Evolutionary conservation across 30 jellyfish, hydroid and myxozoan genomes (phyloP), one percentile per base, ranked within the genome.

Genomic region (Aurelia aurita complex sp. Pacific): DNA sequence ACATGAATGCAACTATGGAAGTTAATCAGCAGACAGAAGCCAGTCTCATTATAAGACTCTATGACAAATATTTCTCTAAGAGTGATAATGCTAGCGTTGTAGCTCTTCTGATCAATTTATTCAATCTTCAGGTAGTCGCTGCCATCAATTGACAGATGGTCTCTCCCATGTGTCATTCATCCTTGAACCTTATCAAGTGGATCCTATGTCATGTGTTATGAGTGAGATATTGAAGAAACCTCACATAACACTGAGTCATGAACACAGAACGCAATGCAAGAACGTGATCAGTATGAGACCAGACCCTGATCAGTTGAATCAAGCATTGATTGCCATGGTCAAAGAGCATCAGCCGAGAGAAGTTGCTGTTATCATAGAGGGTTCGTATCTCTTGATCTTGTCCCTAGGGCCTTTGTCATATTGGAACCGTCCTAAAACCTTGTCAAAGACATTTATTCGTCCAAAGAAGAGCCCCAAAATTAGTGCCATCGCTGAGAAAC

Each of bases 221-320:
- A 81, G 97, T 61, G 97, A 88, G 62, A 64, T 81, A 43, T 62
- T 88, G 69, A 88, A 69, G 15, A 86, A 77, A 74, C 89, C 97
- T 14, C 90, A 67, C 16, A 79, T 88, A 10, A 88, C 91, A 12
- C 85, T 88, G 57, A 74, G 82, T 50, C 89, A 88, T 66, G 91
- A 80, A 19, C 97, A 88, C 79, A 76, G 71, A 40, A 61, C 89
- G 34, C 96, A 88, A 38, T 88, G 97, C 70, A 88, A 67, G 59
- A 88, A 71, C 29, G 97, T 88, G 75, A 88, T 88, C 87, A 88
- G 97, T 74, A 59, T 88, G 97, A 72, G 97, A 75, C 97, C 97
- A 67, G 97, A 88, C 55, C 91, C 90, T 15, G 81, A 42, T 19
- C 97, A 88, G 73, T 74, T 88, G 74, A 74, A 80, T 74, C 88